Percentiles rank a stretch among this genome's conserved stretches.
phyloP scores from a whole-genome alignment of 2,113 vertebrate species.

The Telmatochromis brichardi region DNA sequence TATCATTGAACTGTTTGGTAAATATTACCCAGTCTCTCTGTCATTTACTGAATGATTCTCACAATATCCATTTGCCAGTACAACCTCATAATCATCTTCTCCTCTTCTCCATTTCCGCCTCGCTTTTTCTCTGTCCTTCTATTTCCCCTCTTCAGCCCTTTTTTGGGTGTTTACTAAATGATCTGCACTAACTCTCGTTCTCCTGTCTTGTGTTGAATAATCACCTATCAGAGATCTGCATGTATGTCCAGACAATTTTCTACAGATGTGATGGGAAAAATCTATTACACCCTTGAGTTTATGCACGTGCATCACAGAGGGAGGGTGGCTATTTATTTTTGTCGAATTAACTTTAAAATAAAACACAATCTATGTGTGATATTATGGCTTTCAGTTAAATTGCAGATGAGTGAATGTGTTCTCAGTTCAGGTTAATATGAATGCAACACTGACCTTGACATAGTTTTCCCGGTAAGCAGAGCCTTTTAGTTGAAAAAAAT shows the following conservation, averaged over 20 bases:
- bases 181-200: constrained; percentile 1
- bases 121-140: neutral
- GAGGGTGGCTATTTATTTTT: constrained; percentile 1
- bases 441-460: neutral
- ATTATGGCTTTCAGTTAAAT: neutral
- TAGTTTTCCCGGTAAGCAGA: neutral
- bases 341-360: neutral
- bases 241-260: constrained; percentile 35
- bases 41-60: constrained; percentile 24
- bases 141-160: neutral
- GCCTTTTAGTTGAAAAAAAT: neutral
- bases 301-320: neutral
- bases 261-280: constrained; percentile 31
- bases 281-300: constrained; percentile 24
- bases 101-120: neutral
- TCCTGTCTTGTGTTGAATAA: constrained; percentile 45
- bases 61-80: constrained; percentile 42
- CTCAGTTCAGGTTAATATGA: neutral
- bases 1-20: constrained; percentile 30
- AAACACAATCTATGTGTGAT: neutral
- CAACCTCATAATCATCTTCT: constrained; percentile 36
- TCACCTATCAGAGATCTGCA: constrained; percentile 37
- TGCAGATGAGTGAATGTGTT: constrained; percentile 12
- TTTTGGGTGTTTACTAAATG: neutral
- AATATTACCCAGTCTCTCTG: constrained; percentile 39